Conservation (phyloP, 37 sponge, comb jelly and placozoan species). For the Chondrilla cf. caribensis region DNA sequence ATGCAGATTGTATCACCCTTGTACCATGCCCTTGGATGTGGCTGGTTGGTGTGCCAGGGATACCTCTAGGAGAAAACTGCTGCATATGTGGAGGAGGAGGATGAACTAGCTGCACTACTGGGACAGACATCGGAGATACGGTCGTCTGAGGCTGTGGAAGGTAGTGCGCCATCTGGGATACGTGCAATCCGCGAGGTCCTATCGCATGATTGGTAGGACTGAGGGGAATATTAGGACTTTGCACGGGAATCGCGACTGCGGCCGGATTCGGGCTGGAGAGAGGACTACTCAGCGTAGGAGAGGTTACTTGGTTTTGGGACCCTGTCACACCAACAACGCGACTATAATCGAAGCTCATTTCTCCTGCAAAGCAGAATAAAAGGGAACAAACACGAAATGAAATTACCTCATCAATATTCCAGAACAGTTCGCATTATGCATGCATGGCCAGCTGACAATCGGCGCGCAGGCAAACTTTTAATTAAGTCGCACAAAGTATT, state of each 20-base stretch:
- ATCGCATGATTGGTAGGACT: slow-evolving; percentile 14
- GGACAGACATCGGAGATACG: slow-evolving; percentile 13
- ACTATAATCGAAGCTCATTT: slow-evolving; percentile 11
- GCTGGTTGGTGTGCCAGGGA: slow-evolving; percentile 3
- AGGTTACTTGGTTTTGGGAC: background rate
- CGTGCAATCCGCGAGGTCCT: background rate
- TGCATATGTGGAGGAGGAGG: background rate
- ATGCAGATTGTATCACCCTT: background rate
- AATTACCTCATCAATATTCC: slow-evolving; percentile 13
- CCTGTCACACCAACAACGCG: background rate
- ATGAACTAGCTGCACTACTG: slow-evolving; percentile 20
- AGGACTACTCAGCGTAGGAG: background rate
- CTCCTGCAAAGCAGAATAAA: background rate
- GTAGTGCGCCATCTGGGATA: background rate
- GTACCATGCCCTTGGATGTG: background rate
- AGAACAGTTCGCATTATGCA: slow-evolving; percentile 7
- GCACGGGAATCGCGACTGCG: slow-evolving; percentile 44
- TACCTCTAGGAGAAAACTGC: background rate
- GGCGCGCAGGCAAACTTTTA: background rate
- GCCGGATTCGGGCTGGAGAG: slow-evolving; percentile 14
- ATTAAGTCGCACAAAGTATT: background rate
- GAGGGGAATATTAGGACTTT: slow-evolving; percentile 44
- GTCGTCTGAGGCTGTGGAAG: background rate
- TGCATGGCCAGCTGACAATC: background rate
- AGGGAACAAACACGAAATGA: background rate